Evolutionary conservation across 2,797 vertebrate genomes (phyloP), one percentile per base, ranked within the genome.

Genomic region (Stomatorhinus walkeri): DNA sequence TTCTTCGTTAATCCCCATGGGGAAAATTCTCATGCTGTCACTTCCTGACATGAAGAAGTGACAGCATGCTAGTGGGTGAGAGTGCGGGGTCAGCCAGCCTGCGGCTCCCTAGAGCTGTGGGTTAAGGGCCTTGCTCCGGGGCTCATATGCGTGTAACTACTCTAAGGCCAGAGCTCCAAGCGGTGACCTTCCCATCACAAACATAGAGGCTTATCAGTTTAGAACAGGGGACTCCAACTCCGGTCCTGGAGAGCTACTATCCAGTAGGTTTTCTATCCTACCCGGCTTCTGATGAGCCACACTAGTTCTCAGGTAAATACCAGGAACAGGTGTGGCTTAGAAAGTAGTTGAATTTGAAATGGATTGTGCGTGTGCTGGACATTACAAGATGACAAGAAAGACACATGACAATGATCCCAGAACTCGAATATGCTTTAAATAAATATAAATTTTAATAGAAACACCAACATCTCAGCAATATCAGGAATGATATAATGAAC

Each of bases 361-460:
- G 4, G 36, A 79, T 16, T 40, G 9, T 14, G 14, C 5, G 12
- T 79, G 36, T 40, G 12, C 32, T 36, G 32, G 1, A 1, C 32
- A 79, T 43, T 19, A 36, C 16, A 36, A 43, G 36, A 43, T 79
- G 12, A 36, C 32, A 40, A 19, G 36, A 43, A 79, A 8, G 32
- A 49, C 43, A 49, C 24, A 24, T 54, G 32, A 84, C 85, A 87
- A 46, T 4, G 0, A 88, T 48, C 85, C 12, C 40, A 52, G 32
- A 2, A 32, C 46, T 68, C 22, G 85, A 91, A 93, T 95, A 93
- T 96, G 95, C 96, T 97, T 99, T 98, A 99, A 99, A 99, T 99
- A 99, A 99, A 99, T 99, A 99, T 98, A 99, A 96, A 98, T 98
- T 99, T 99, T 99, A 99, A 98, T 99, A 96, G 97, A 98, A 98